phyloP scores from a whole-genome alignment of 2,888 invertebrate genomes.

The Pseudococcus longispinus region DNA sequence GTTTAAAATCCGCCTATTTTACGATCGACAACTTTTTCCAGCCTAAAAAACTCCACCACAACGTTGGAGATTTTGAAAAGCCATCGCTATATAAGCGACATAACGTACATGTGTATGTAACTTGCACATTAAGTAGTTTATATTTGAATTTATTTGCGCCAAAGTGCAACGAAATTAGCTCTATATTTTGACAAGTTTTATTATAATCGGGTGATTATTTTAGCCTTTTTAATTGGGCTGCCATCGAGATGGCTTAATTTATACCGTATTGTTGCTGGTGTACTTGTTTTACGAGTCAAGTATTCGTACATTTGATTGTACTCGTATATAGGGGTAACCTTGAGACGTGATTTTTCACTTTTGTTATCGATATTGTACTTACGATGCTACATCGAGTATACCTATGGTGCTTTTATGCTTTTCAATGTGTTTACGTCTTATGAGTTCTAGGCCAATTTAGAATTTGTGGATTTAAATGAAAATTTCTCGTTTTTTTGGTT shows the following conservation, averaged over 20 bases:
- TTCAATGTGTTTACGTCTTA: no score
- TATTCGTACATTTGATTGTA: not conserved
- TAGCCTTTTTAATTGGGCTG: constrained; percentile 1
- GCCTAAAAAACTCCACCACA: constrained; percentile 15
- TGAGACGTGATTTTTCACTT: not conserved
- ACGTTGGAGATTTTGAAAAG: not conserved
- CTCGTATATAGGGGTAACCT: not conserved
- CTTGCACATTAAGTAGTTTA: not conserved
- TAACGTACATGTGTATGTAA: no score
- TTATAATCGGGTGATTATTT: not conserved
- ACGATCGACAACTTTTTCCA: constrained; percentile 51
- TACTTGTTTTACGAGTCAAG: not conserved
- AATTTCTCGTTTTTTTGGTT: no score
- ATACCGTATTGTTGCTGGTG: not conserved
- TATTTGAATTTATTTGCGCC: not conserved
- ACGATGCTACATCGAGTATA: no score
- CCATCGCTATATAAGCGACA: not conserved
- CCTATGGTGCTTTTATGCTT: no score
- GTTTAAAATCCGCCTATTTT: constrained; percentile 51
- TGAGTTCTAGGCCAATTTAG: no score
- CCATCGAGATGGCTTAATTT: constrained; percentile 3
- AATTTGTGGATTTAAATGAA: no score
- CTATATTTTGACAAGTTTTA: not conserved
- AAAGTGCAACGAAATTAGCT: not conserved
- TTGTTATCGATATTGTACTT: not conserved